Conservation (phyloP, 2,888 invertebrate genomes). For the Hybos culiciformis region DNA sequence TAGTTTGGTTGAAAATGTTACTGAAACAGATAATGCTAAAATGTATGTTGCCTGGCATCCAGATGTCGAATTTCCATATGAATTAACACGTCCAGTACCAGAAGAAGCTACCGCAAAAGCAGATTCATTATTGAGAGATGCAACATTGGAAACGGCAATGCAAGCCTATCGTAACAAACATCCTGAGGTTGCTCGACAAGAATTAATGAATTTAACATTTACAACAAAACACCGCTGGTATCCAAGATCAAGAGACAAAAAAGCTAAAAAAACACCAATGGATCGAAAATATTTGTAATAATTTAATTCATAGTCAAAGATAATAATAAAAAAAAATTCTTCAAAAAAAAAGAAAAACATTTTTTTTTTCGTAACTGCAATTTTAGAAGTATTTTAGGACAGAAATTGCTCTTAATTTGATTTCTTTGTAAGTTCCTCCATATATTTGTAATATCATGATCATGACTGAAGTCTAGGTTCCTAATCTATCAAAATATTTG, state of each 20-base stretch:
- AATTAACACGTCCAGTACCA: conserved; percentile 61
- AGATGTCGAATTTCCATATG: conserved; percentile 67
- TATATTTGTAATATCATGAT: no score
- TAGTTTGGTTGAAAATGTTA: conserved; percentile 40
- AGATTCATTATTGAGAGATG: conserved; percentile 45
- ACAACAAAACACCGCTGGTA: conserved; percentile 78
- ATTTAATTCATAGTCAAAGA: no score
- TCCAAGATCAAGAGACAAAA: conserved; percentile 57
- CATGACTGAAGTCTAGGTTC: no score
- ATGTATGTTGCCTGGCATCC: conserved; percentile 80
- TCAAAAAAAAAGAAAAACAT: no score
- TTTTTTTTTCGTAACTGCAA: no score
- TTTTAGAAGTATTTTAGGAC: no score
- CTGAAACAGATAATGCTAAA: conserved; percentile 56
- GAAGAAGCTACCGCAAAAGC: conserved; percentile 17
- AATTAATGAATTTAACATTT: conserved; percentile 59
- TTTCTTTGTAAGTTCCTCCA: no score
- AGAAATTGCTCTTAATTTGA: no score
- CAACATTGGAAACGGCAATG: conserved; percentile 40
- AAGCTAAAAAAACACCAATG: conserved; percentile 52
- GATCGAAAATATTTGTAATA: conserved; percentile 61
- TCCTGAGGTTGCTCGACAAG: conserved; percentile 52
- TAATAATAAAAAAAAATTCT: no score
- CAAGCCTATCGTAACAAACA: conserved; percentile 52
- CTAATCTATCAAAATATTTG: no score